Conservation (phyloP, 2,797 vertebrate species). For the Setipinna tenuifilis region DNA sequence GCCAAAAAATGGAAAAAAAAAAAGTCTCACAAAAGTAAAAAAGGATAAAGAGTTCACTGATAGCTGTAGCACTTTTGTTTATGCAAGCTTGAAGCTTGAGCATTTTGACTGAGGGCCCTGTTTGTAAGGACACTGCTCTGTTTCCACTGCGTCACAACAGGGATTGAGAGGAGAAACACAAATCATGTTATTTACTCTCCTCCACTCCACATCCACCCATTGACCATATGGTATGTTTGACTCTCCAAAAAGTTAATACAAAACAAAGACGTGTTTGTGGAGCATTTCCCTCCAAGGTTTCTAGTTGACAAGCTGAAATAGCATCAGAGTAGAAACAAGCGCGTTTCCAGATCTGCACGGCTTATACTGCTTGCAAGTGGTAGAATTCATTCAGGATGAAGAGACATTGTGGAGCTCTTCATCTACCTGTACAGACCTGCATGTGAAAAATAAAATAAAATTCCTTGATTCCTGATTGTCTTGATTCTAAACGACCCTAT, state of each 20-base stretch:
- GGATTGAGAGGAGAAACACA: neutral
- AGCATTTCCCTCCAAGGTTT: neutral
- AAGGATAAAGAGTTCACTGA: neutral
- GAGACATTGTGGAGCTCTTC: neutral
- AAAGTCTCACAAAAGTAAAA: neutral
- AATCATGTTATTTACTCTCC: neutral
- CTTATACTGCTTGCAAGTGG: neutral
- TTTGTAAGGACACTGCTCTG: neutral
- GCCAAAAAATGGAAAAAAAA: neutral
- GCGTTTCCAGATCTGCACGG: neutral
- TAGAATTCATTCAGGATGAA: neutral
- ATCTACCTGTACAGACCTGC: neutral
- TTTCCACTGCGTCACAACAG: neutral
- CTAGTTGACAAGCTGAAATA: neutral
- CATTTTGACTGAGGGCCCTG: neutral
- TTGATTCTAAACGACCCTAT: too few relatives aligned
- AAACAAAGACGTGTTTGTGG: neutral
- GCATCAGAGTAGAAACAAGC: neutral
- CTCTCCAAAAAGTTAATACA: neutral
- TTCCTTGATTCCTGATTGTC: too few relatives aligned
- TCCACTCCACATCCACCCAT: neutral
- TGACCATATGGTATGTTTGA: neutral
- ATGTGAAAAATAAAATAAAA: too few relatives aligned
- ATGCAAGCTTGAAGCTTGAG: neutral
- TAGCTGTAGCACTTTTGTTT: neutral